These are phyloP conservation scores for Leucopsar rothschildi DNA, from an alignment of 2,113 vertebrate species.

Conservation along the genomic window DNA sequence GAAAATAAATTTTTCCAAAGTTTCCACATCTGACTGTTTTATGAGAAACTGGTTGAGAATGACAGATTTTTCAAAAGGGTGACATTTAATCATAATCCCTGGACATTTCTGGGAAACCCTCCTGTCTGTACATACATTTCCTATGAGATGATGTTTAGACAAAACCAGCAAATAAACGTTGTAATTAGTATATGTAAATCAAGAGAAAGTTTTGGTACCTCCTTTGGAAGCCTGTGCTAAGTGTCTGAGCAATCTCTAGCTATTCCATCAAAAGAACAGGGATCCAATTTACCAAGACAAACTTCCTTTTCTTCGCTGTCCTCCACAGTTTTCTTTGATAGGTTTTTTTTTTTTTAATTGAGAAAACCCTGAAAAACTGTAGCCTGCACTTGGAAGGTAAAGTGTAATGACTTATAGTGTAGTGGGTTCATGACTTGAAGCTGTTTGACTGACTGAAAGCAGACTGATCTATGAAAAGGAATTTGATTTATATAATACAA, in stretches of 20 bases:
- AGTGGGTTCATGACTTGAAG: not conserved
- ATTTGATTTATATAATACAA: not conserved
- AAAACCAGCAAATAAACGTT: not conserved
- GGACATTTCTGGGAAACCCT: not conserved
- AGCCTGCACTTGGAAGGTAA: not conserved
- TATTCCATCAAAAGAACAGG: not conserved
- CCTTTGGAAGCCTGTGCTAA: not conserved
- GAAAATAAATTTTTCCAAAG: not conserved
- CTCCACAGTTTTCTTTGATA: not conserved
- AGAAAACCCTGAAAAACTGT: not conserved
- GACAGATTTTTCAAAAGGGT: not conserved
- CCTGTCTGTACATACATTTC: not conserved
- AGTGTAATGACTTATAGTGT: not conserved
- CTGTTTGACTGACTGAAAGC: not conserved
- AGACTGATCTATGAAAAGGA: not conserved
- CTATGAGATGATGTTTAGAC: not conserved
- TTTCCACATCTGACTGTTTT: not conserved
- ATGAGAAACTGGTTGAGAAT: not conserved
- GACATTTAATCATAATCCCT: not conserved
- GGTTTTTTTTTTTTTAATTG: not conserved
- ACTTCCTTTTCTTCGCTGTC: not conserved
- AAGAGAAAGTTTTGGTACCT: not conserved
- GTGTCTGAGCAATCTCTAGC: not conserved
- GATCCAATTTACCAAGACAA: not conserved
- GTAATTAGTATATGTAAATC: rapidly evolving